A percentile compares a stretch with the other conserved stretches of the same genome.
These are phyloP conservation scores for Oreochromis tanganicae DNA, from an alignment of 2,113 vertebrate genomes.

Conservation along the genomic window DNA sequence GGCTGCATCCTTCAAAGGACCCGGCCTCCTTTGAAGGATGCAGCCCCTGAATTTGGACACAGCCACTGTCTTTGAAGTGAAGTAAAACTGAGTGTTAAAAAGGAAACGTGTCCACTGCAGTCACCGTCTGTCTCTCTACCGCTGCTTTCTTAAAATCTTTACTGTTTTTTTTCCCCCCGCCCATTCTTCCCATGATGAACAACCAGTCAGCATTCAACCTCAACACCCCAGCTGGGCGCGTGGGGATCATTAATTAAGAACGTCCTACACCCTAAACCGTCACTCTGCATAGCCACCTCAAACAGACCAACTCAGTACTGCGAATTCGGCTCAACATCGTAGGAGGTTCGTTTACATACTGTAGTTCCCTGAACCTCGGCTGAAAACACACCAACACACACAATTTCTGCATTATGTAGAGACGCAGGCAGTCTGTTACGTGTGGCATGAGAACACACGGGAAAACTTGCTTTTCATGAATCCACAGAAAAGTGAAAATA, in stretches of 20 bases:
- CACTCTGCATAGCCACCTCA: neutral
- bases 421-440: accelerated
- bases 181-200: neutral
- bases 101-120: neutral
- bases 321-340: accelerated
- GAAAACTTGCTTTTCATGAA: neutral
- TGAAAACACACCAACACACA: neutral
- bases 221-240: accelerated
- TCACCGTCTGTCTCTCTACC: accelerated
- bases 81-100: neutral
- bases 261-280: neutral
- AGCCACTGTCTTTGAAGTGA: neutral
- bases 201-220: neutral
- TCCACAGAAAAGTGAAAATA: accelerated
- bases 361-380: accelerated
- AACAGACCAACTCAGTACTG: neutral
- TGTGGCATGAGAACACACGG: accelerated
- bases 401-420: neutral
- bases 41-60: neutral
- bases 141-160: neutral
- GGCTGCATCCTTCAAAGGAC: neutral
- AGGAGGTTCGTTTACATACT: accelerated
- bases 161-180: accelerated
- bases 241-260: neutral
- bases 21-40: neutral